phyloP scores from a whole-genome alignment of 2,797 vertebrate species.

The Amblyopsis hoosieri region DNA sequence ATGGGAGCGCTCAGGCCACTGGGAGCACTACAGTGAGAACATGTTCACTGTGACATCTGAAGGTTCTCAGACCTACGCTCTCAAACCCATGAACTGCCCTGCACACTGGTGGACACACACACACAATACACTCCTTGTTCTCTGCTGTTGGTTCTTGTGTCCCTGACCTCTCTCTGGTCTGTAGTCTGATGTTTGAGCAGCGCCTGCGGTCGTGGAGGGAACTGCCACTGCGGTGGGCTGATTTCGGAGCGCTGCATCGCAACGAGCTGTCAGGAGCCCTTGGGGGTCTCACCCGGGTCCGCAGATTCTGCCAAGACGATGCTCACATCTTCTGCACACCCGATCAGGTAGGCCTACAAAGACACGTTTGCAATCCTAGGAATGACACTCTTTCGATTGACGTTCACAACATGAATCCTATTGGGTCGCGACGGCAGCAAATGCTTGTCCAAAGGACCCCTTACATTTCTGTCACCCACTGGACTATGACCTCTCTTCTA shows the following conservation, averaged over 20 bases:
- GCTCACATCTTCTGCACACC: slow-evolving; percentile 92
- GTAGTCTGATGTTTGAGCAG: slow-evolving; percentile 92
- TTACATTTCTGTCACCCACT: too few relatives aligned
- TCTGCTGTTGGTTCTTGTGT: neutral
- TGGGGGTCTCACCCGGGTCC: slow-evolving; percentile 87
- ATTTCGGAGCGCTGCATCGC: slow-evolving; percentile 92
- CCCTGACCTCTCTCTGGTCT: slow-evolving; percentile 1
- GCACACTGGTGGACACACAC: slow-evolving; percentile 86
- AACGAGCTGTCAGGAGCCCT: slow-evolving; percentile 88
- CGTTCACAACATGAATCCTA: too few relatives aligned
- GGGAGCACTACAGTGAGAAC: slow-evolving; percentile 90
- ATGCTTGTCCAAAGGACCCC: too few relatives aligned
- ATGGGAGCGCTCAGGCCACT: slow-evolving; percentile 94
- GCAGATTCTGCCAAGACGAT: slow-evolving; percentile 92
- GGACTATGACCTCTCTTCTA: neutral
- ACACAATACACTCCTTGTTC: neutral
- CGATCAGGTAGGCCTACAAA: slow-evolving; percentile 79
- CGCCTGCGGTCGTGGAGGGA: slow-evolving; percentile 91
- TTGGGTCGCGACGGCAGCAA: too few relatives aligned
- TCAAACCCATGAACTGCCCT: slow-evolving; percentile 97
- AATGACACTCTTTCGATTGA: too few relatives aligned
- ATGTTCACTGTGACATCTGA: slow-evolving; percentile 86
- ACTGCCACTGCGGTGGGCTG: slow-evolving; percentile 90
- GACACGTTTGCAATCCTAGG: neutral
- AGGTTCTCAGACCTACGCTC: slow-evolving; percentile 79